Conservation (phyloP, 2,888 invertebrate species). For the Invenusta paracnida region DNA sequence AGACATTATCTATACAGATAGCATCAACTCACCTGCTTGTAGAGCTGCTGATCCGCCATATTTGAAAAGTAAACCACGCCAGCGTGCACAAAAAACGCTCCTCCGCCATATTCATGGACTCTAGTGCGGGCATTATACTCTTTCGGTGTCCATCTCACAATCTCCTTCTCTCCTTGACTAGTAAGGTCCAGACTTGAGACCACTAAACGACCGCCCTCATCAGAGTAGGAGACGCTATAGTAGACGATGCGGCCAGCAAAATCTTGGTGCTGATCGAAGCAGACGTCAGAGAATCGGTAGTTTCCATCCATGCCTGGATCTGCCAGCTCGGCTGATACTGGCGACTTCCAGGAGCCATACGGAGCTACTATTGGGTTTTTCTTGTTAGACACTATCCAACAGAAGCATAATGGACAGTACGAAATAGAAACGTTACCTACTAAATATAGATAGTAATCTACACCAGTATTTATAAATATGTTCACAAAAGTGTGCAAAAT, state of each 20-base stretch:
- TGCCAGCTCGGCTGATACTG: conserved; percentile 48
- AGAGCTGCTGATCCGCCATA: conserved; percentile 54
- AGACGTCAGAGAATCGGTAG: conserved; percentile 50
- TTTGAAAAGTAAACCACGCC: conserved; percentile 56
- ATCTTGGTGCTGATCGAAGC: conserved; percentile 49
- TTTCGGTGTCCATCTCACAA: conserved; percentile 52
- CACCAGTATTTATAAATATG: too few relatives aligned
- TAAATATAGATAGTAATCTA: too few relatives aligned
- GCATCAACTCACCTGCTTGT: conserved; percentile 48
- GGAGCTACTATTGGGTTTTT: background rate
- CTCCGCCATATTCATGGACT: conserved; percentile 62
- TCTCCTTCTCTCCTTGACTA: conserved; percentile 39
- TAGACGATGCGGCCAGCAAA: conserved; percentile 46
- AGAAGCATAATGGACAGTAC: background rate
- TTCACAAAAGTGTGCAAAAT: too few relatives aligned
- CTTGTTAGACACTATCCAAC: background rate
- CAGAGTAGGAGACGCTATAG: background rate
- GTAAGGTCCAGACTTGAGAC: background rate
- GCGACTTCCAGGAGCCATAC: conserved; percentile 55
- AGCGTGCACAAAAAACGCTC: conserved; percentile 54
- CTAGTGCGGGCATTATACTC: conserved; percentile 54
- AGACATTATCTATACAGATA: too few relatives aligned
- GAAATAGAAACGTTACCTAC: background rate
- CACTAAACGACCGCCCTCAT: background rate
- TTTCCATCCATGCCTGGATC: conserved; percentile 48